A percentile compares a stretch with the other conserved stretches of the same genome.
phyloP scores from a whole-genome alignment of 2,797 vertebrate genomes.

The Danio aesculapii region DNA sequence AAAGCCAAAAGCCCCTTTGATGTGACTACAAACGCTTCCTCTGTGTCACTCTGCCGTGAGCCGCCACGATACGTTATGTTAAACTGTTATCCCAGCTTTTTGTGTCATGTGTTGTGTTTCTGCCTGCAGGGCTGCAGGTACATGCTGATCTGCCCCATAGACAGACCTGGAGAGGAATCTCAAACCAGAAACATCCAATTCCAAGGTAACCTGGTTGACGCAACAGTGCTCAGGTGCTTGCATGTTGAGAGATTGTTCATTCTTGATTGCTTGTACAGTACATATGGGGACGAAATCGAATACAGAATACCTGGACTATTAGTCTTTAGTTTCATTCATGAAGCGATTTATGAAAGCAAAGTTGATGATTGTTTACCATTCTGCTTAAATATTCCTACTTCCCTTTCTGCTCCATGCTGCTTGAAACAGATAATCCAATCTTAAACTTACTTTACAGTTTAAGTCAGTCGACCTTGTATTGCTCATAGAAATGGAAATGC shows the following conservation, averaged over 20 bases:
- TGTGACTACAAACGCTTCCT: conserved; percentile 79
- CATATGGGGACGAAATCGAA: too few species aligned
- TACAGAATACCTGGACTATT: background rate
- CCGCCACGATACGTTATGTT: conserved; percentile 66
- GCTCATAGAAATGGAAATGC: background rate
- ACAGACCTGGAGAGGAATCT: conserved; percentile 53
- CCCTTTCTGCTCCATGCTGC: background rate
- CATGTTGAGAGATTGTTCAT: background rate
- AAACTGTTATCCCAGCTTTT: conserved; percentile 76
- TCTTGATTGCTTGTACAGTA: background rate
- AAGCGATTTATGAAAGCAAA: background rate
- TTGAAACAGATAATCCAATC: background rate
- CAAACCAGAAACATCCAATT: conserved; percentile 18
- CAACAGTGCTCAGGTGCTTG: conserved; percentile 4
- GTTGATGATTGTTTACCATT: background rate
- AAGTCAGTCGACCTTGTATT: background rate
- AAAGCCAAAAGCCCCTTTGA: conserved; percentile 72
- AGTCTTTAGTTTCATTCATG: background rate
- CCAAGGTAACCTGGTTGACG: conserved; percentile 37
- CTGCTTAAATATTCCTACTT: background rate
- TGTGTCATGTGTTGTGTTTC: conserved; percentile 62
- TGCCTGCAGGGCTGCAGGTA: conserved; percentile 65
- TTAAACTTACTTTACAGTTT: background rate
- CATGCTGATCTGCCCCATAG: conserved; percentile 17
- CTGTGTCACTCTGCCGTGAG: conserved; percentile 66